Evolutionary conservation across 2,888 invertebrate genomes (phyloP).

Genomic region (Parnassius orleans): DNA sequence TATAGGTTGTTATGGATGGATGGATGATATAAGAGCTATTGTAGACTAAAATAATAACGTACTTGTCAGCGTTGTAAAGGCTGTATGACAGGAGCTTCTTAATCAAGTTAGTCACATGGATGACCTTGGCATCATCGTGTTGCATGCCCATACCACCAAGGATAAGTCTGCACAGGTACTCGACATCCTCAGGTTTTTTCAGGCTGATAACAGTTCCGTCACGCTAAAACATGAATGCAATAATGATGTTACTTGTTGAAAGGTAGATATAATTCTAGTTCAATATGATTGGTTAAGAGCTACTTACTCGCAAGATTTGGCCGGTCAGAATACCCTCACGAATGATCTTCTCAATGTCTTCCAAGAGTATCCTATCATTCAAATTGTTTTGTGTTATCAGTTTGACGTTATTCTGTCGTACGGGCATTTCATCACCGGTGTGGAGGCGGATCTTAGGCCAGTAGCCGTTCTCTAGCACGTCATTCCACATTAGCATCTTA

Average conservation of each 20-base stretch:
- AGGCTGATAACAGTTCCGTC: constrained; percentile 82
- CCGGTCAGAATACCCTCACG: constrained; percentile 70
- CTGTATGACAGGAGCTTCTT: constrained; percentile 60
- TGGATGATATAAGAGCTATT: too few species aligned
- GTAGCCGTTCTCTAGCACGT: constrained; percentile 72
- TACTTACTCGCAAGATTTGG: constrained; percentile 61
- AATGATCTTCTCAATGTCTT: constrained; percentile 75
- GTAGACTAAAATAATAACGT: constrained; percentile 32
- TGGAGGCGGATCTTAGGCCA: constrained; percentile 81
- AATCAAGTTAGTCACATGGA: constrained; percentile 59
- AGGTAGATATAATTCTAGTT: neutral
- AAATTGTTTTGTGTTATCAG: constrained; percentile 53
- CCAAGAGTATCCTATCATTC: constrained; percentile 50
- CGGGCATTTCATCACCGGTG: constrained; percentile 81
- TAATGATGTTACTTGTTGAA: neutral
- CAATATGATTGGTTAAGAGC: too few species aligned
- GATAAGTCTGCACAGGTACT: constrained; percentile 84
- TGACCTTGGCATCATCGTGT: constrained; percentile 80
- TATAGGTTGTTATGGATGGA: too few species aligned
- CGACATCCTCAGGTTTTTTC: constrained; percentile 83
- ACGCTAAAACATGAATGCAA: constrained; percentile 45
- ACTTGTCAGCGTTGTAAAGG: constrained; percentile 67
- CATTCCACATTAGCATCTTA: constrained; percentile 69
- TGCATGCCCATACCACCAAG: constrained; percentile 81
- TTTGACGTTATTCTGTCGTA: constrained; percentile 67